phyloP scores from a whole-genome alignment of 2,797 vertebrate species.

The Phyllotis vaccarum region DNA sequence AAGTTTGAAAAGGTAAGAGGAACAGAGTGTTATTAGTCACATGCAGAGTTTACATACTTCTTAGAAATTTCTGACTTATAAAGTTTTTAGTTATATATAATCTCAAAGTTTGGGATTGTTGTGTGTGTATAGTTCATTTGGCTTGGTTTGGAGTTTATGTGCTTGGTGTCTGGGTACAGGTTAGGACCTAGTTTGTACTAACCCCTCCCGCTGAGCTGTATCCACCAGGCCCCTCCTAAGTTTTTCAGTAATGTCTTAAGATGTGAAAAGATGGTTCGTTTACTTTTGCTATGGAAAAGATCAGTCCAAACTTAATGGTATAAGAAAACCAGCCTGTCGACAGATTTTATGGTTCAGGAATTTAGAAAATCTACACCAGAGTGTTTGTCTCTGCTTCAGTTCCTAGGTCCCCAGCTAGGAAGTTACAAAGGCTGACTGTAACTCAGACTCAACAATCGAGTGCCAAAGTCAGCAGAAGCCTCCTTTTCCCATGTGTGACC shows the following conservation, averaged over 20 bases:
- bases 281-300: conserved; percentile 11
- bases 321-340: conserved; percentile 22
- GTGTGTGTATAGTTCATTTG: not conserved
- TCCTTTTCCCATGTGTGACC: not conserved
- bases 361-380: not conserved
- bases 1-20: conserved; percentile 98
- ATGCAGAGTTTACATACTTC: not conserved
- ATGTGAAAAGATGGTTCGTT: not conserved
- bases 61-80: conserved; percentile 8
- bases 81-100: not conserved
- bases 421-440: not conserved
- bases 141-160: not conserved
- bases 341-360: conserved; percentile 20
- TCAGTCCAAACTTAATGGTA: not conserved
- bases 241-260: conserved; percentile 11
- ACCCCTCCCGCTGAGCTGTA: not conserved
- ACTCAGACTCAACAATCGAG: not conserved
- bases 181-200: not conserved
- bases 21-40: conserved; percentile 27
- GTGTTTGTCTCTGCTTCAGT: not conserved
- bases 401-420: not conserved
- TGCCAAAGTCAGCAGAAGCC: not conserved
- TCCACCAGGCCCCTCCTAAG: not conserved
- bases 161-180: not conserved
- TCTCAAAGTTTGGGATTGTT: not conserved